A percentile compares a stretch with the other conserved stretches of the same genome.
phyloP scores from a whole-genome alignment of 2,113 vertebrate genomes.

The Epinephelus lanceolatus region DNA sequence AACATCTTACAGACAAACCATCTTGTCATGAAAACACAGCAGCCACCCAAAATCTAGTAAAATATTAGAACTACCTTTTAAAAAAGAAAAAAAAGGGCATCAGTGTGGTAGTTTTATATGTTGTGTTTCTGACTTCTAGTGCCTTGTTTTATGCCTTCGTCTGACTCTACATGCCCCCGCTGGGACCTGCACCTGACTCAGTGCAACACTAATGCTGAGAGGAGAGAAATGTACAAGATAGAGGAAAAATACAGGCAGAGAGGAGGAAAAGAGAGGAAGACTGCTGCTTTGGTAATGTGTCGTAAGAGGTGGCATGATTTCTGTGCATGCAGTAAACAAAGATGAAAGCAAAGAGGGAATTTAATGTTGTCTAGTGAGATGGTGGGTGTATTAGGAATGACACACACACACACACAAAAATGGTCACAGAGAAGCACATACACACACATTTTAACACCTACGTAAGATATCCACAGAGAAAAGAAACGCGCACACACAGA shows the following conservation, averaged over 20 bases:
- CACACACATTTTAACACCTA: background rate
- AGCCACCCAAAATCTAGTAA: background rate
- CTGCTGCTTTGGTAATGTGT: conserved; percentile 30
- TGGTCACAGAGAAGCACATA: conserved; percentile 23
- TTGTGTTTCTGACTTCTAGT: conserved; percentile 47
- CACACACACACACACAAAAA: background rate
- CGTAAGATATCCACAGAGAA: background rate
- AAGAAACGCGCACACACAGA: background rate
- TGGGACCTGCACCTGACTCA: conserved; percentile 56
- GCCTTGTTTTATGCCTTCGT: conserved; percentile 46
- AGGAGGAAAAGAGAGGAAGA: conserved; percentile 18
- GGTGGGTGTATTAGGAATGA: conserved; percentile 25
- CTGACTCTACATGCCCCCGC: conserved; percentile 35
- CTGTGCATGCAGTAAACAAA: conserved; percentile 30
- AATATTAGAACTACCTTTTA: too few relatives aligned
- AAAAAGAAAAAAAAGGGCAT: conserved; percentile 9
- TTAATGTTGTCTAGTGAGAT: conserved; percentile 17
- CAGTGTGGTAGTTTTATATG: conserved; percentile 27
- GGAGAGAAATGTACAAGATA: conserved; percentile 31
- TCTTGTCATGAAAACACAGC: background rate
- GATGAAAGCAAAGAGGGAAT: conserved; percentile 43
- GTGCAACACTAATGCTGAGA: conserved; percentile 35
- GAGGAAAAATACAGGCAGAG: conserved; percentile 76
- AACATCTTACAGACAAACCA: background rate
- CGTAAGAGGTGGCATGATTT: conserved; percentile 12